These are phyloP conservation scores for Sycobia sp. DNA, from an alignment of 1,140 invertebrate species.

Conservation along the genomic window DNA sequence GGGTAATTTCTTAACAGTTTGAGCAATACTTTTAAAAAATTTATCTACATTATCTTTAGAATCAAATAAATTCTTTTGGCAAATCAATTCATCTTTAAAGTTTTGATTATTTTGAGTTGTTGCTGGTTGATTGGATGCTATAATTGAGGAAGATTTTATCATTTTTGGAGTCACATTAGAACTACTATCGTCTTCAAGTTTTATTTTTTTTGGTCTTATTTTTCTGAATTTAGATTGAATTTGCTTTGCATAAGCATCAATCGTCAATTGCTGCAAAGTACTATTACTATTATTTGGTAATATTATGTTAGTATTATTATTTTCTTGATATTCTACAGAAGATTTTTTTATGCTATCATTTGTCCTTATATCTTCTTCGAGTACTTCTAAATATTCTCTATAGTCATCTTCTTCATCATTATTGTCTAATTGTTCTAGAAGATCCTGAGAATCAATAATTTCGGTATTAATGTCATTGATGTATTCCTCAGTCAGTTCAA, in stretches of 20 bases:
- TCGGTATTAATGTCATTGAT: conserved; percentile 51
- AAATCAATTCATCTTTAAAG: conserved; percentile 3
- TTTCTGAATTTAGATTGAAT: conserved; percentile 54
- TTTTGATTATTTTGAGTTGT: conserved; percentile 9
- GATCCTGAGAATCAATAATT: conserved; percentile 46
- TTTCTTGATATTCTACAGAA: conserved; percentile 22
- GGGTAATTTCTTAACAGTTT: conserved; percentile 54
- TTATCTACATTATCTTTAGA: conserved; percentile 49
- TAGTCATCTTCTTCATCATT: conserved; percentile 52
- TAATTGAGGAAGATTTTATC: conserved; percentile 26
- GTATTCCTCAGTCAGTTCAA: conserved; percentile 55
- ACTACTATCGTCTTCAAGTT: conserved; percentile 2
- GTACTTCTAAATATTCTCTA: conserved; percentile 54
- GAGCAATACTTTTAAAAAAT: conserved; percentile 56
- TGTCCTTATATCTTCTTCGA: conserved; percentile 42
- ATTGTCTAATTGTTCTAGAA: conserved; percentile 56
- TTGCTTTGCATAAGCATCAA: conserved; percentile 45
- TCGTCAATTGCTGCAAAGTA: conserved; percentile 30
- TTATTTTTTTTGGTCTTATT: conserved; percentile 47
- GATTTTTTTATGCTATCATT: conserved; percentile 26
- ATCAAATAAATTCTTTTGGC: conserved; percentile 11
- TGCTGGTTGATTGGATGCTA: background rate
- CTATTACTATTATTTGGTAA: conserved; percentile 18
- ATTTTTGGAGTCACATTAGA: conserved; percentile 32
- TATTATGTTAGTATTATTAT: conserved; percentile 5